Evolutionary conservation across 2,113 vertebrate species (phyloP).

Genomic region (Shinisaurus crocodilurus): DNA sequence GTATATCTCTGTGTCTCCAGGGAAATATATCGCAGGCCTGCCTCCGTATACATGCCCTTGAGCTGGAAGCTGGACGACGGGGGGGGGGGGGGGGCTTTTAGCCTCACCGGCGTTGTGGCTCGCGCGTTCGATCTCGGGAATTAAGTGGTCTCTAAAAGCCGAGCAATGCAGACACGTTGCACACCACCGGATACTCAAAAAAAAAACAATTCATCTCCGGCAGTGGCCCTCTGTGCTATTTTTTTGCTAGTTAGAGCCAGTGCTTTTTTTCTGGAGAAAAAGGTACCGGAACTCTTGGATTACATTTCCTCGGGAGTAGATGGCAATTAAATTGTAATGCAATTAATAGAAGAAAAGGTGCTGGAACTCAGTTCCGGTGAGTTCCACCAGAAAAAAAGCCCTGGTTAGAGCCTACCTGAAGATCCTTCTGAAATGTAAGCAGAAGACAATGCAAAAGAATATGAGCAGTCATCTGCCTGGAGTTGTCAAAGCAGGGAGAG

Average conservation of each 20-base stretch:
- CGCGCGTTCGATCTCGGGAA: not conserved
- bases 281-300: no score
- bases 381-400: no score
- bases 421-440: slow-evolving; percentile 9
- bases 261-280: no score
- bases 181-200: not conserved
- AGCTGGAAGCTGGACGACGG: not conserved
- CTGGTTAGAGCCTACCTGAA: not conserved
- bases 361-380: no score
- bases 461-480: not conserved
- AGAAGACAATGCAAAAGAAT: not conserved
- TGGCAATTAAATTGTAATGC: no score
- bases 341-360: no score
- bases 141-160: not conserved
- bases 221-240: not conserved
- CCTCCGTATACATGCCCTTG: no score
- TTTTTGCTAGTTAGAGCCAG: no score
- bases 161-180: not conserved
- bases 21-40: not conserved
- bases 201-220: not conserved
- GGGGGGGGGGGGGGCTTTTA: no score
- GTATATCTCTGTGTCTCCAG: not conserved
- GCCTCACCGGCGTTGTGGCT: not conserved
- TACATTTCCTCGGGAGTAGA: no score
- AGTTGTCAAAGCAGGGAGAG: not conserved